Evolutionary conservation across 2,888 invertebrate genomes (phyloP).

Genomic region (Coelinius sp.): DNA sequence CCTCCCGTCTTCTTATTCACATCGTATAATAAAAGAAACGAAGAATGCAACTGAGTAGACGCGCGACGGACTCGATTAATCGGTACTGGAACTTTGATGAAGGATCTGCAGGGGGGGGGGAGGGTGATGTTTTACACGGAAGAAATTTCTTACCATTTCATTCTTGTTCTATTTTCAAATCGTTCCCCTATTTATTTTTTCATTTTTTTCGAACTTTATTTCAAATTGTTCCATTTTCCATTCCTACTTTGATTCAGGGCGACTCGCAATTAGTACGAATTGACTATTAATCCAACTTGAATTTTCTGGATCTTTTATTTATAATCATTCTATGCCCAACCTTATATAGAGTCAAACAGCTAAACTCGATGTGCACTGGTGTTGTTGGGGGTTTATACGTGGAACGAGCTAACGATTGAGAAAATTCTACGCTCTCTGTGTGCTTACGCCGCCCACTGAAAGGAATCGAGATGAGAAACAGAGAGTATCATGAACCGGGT

Average conservation of each 20-base stretch:
- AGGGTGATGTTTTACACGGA: constrained; percentile 35
- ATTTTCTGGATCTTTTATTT: constrained; percentile 53
- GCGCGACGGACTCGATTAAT: constrained; percentile 50
- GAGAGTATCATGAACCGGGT: too few relatives aligned
- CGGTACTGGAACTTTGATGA: constrained; percentile 52
- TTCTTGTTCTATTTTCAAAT: constrained; percentile 26
- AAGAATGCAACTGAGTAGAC: constrained; percentile 49
- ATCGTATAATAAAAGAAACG: constrained; percentile 44
- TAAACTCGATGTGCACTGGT: constrained; percentile 36
- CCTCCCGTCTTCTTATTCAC: constrained; percentile 27
- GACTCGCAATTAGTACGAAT: constrained; percentile 63
- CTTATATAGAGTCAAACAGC: constrained; percentile 53
- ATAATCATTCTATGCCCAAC: constrained; percentile 50
- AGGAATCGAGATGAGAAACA: constrained; percentile 3
- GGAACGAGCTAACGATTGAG: constrained; percentile 49
- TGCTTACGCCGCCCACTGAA: constrained; percentile 33
- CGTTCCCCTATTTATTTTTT: not conserved
- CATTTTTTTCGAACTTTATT: constrained; percentile 3
- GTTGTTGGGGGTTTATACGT: constrained; percentile 29
- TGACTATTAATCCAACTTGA: constrained; percentile 60
- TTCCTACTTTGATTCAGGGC: constrained; percentile 42
- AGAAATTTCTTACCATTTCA: constrained; percentile 29
- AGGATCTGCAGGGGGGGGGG: constrained; percentile 25
- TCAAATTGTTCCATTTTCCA: constrained; percentile 11
- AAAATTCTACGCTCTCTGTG: constrained; percentile 27